Base-by-base conservation (phyloP, 2,113 vertebrate genomes). In the Saccopteryx leptura region DNA sequence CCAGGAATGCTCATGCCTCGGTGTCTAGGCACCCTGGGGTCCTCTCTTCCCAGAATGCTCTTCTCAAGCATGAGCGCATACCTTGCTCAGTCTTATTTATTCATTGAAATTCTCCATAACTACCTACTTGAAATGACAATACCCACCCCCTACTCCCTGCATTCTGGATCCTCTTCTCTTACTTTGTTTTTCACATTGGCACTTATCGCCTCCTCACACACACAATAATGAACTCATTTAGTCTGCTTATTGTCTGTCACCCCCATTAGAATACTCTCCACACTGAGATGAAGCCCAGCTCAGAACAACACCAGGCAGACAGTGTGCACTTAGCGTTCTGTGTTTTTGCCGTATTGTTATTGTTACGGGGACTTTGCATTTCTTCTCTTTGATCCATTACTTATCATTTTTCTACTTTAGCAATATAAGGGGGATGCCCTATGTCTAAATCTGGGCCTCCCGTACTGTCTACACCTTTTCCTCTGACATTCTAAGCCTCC, bases 101-200 rank as follows among this genome's bases (percentile, higher is more conserved):
- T 72, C 82, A n/a, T 0, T 28, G 65, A 69, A 75, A 33, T 46
- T 12, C 28, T 52, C 52, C 65, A 39, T 24, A 33, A 66, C 26
- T 12, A 24, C 31, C 72, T 54, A 14, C 54, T 54, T 33, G 66
- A 75, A 50, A 86, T 39, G 7, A 39, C 2, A 76, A 11, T 12
- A 4, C 18, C 50, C 5, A 9, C 58, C 0, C 50, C 0, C 12
- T 39, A 39, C 1, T 18, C 48, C 58, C n/a, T 7, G 9, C 4
- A 86, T 10, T 15, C 86, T 76, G 14, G 12, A 10, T 15, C 28
- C 3, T n/a, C 19, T 69, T 50, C 50, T 8, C 23, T 60, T 68
- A 39, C 68, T 93, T 39, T n/a, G 46, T 65, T 56, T 39, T 92
- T 52, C 66, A 90, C 54, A 63, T 6, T 31, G 33, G 52, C 46